Conservation (phyloP, 2,797 vertebrate species). For the Rhinoraja longicauda region DNA sequence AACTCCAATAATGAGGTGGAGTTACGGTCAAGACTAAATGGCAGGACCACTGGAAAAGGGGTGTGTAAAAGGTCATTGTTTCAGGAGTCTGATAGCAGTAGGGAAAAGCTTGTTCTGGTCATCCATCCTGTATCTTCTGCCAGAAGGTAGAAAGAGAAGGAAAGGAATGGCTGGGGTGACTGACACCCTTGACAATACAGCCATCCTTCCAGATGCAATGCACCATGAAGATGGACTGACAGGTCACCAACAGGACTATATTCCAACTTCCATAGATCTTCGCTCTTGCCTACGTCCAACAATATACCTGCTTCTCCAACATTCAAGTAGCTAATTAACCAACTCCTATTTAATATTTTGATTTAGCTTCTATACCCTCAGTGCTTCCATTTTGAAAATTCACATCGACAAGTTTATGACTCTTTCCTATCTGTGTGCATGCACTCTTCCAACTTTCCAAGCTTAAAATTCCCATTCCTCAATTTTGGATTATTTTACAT, state of each 20-base stretch:
- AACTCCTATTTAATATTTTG: neutral
- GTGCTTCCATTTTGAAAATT: neutral
- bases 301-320: no score
- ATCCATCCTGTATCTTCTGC: no score
- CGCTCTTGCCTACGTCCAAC: neutral
- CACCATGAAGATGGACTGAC: neutral
- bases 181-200: neutral
- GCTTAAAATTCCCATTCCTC: neutral
- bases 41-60: no score
- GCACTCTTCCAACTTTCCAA: neutral
- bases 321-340: no score
- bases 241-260: neutral
- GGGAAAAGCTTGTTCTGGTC: no score
- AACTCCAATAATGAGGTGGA: no score
- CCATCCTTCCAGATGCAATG: neutral
- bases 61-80: no score
- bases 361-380: neutral
- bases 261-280: neutral
- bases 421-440: neutral
- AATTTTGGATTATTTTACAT: neutral
- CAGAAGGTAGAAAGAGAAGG: no score
- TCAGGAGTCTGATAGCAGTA: no score
- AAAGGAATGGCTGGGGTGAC: no score
- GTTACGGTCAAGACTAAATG: no score
- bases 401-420: neutral